These are phyloP conservation scores for Brachionus koreanus DNA, from an alignment of 1,140 invertebrate species.

Conservation along the genomic window DNA sequence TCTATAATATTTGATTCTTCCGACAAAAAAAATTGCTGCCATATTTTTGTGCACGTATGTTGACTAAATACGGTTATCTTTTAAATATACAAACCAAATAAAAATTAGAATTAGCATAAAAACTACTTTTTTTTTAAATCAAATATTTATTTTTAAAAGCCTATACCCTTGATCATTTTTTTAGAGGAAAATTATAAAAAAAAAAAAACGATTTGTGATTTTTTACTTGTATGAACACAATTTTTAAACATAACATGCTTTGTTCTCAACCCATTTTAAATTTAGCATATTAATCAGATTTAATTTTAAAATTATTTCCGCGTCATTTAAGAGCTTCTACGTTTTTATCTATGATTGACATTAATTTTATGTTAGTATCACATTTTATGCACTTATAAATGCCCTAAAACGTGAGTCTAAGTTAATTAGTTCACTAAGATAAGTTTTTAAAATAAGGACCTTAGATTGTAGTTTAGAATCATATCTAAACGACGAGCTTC, in stretches of 20 bases:
- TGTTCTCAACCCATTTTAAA: not conserved
- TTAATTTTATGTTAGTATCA: constrained; percentile 21
- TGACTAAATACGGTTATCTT: too few species aligned
- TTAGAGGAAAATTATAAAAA: too few species aligned
- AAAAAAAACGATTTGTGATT: not conserved
- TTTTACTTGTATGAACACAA: not conserved
- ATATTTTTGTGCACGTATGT: too few species aligned
- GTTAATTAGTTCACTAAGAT: constrained; percentile 15
- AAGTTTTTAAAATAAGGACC: not conserved
- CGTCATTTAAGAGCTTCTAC: not conserved
- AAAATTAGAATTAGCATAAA: too few species aligned
- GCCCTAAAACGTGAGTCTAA: not conserved
- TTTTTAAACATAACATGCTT: not conserved
- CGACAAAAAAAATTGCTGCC: too few species aligned
- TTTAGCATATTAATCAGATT: not conserved
- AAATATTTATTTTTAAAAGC: too few species aligned
- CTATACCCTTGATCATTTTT: too few species aligned
- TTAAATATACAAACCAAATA: too few species aligned
- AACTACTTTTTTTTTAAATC: too few species aligned
- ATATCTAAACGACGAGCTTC: constrained; percentile 36
- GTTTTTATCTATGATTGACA: constrained; percentile 1
- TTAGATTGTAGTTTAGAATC: constrained; percentile 41
- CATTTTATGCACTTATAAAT: not conserved
- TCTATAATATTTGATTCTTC: too few species aligned
- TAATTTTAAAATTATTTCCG: not conserved